These are phyloP conservation scores for Hypena proboscidalis DNA, from an alignment of 2,888 invertebrate species.

Conservation along the genomic window DNA sequence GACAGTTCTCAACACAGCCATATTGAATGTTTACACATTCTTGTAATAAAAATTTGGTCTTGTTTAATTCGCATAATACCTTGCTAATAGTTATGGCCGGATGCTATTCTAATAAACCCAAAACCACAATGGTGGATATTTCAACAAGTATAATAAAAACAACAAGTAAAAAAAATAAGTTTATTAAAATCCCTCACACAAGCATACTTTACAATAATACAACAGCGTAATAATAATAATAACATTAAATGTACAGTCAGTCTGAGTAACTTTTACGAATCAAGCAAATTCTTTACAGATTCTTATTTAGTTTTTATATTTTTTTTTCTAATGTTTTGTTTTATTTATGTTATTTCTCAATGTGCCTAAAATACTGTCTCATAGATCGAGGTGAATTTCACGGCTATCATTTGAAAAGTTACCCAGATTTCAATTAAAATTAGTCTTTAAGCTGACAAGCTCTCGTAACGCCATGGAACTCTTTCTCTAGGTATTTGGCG, in stretches of 20 bases:
- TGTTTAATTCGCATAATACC: no score
- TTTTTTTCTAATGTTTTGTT: no score
- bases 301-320: no score
- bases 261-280: neutral
- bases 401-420: neutral
- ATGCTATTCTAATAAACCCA: no score
- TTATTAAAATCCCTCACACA: slow-evolving; percentile 8
- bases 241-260: neutral
- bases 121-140: no score
- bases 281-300: neutral
- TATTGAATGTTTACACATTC: no score
- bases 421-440: neutral
- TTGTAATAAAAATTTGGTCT: no score
- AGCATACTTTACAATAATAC: slow-evolving; percentile 1
- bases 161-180: neutral
- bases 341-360: no score
- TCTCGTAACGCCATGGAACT: slow-evolving; percentile 91
- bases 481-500: slow-evolving; percentile 90
- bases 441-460: slow-evolving; percentile 73
- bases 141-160: neutral
- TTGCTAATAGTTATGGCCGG: no score
- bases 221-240: neutral
- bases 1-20: no score
- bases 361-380: no score
- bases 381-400: no score